Percentiles rank a stretch among this genome's conserved stretches.
Evolutionary conservation across 2,797 vertebrate species (phyloP).

Genomic region (Xenentodon cancila): DNA sequence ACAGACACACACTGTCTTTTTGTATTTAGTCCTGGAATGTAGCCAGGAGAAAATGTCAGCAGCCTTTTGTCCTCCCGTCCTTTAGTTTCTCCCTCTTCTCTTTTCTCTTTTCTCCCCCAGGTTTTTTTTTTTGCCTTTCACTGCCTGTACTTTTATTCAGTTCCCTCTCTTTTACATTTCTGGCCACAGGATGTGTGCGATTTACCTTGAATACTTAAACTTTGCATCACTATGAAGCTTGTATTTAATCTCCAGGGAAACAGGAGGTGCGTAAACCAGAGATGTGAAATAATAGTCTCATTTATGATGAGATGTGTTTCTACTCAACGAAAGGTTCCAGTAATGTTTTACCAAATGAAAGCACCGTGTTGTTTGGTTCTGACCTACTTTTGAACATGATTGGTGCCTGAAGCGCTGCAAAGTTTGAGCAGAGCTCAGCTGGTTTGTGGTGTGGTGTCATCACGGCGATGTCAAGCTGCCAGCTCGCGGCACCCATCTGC

Average conservation of each 20-base stretch:
- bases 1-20: slow-evolving; percentile 41
- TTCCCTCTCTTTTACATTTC: background rate
- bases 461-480: slow-evolving; percentile 26
- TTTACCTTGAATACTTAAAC: slow-evolving; percentile 7
- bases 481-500: slow-evolving; percentile 40
- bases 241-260: slow-evolving; percentile 24
- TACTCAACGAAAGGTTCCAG: too few relatives aligned
- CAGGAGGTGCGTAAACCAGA: slow-evolving; percentile 25
- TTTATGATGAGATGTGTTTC: too few relatives aligned
- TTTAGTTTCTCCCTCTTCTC: background rate
- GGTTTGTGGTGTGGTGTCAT: slow-evolving; percentile 27
- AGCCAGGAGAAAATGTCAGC: slow-evolving; percentile 34
- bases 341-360: too few relatives aligned
- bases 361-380: background rate
- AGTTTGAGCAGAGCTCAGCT: slow-evolving; percentile 51
- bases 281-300: background rate
- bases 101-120: background rate
- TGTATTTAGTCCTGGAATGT: slow-evolving; percentile 58
- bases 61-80: slow-evolving; percentile 28
- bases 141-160: background rate
- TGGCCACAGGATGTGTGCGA: slow-evolving; percentile 24
- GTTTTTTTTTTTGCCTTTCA: background rate
- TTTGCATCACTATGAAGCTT: slow-evolving; percentile 10
- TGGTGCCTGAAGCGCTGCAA: background rate
- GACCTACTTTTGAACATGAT: background rate